Evolutionary conservation across 2,888 invertebrate species (phyloP), one percentile per base, ranked within the genome.

Genomic region (Zele albiditarsus): DNA sequence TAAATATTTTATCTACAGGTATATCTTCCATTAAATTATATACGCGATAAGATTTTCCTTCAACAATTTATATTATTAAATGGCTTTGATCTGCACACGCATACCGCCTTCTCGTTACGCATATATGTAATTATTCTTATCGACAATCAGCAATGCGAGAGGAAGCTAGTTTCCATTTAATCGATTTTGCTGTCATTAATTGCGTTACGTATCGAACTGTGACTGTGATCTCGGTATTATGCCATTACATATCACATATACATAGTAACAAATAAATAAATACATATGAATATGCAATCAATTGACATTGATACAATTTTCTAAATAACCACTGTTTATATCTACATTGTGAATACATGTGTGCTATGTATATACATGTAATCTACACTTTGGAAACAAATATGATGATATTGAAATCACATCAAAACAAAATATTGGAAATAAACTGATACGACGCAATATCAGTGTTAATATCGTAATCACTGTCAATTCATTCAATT

Each of bases 61-160:
- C 58, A 42, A 46, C 66, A 60, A 74, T 58, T 66, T 12, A 57
- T 46, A 62, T 57, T 38, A 58, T 65, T 71, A 46, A 31, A 33
- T 33, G 8, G 23, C 74, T 74, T 70, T 75, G 66, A 70, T 71
- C 66, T 27, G n/a, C 20, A 28, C 46, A 27, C 65, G 42, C 63
- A 38, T 49, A 38, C 65, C 38, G 38, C 27, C 65, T 66, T 60
- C 68, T 63, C 27, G 33, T 69, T 66, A 67, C 71, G 49, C 75
- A 75, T 28, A 53, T 53, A 58, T 75, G 71, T 75, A 71, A 75
- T 75, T 75, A 75, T 49, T 31, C 71, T 66, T 75, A 71, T 75
- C 75, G 60, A n/a, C 60, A 49, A 75, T 75, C 75, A 12, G 49
- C n/a, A 33, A 28, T 46, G 28, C 14, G 46, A 46, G 38, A 67